Evolutionary conservation across 1,140 invertebrate genomes (phyloP).

Genomic region (Zaprionus camerounensis): DNA sequence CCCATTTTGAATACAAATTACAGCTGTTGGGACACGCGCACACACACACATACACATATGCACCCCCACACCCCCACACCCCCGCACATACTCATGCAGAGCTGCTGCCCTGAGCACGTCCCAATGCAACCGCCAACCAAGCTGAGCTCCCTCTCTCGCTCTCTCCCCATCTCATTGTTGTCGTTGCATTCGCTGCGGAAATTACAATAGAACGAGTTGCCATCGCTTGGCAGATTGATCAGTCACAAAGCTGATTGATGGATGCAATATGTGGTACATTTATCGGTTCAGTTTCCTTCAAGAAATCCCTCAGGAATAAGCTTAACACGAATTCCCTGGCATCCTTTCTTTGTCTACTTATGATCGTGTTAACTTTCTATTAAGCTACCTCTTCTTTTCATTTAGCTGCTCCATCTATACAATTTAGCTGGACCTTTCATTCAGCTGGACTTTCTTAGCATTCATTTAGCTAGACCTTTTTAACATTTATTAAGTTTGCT

Average conservation of each 20-base stretch:
- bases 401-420: neutral
- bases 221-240: constrained; percentile 6
- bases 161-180: neutral
- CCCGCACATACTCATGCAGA: neutral
- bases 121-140: constrained; percentile 3
- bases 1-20: constrained; percentile 78
- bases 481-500: neutral
- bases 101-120: constrained; percentile 3
- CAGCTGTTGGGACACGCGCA: constrained; percentile 11
- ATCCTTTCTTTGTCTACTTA: neutral
- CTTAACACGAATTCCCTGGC: neutral
- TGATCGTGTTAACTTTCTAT: neutral
- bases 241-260: neutral
- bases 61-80: no score
- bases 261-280: neutral
- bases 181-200: neutral
- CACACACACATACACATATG: neutral
- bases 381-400: neutral
- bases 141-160: neutral
- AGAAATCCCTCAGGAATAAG: neutral
- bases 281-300: neutral
- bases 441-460: neutral
- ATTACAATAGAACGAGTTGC: neutral
- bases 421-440: neutral
- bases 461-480: neutral